Conservation (phyloP, 2,113 vertebrate genomes). For the Heterochromis multidens region DNA sequence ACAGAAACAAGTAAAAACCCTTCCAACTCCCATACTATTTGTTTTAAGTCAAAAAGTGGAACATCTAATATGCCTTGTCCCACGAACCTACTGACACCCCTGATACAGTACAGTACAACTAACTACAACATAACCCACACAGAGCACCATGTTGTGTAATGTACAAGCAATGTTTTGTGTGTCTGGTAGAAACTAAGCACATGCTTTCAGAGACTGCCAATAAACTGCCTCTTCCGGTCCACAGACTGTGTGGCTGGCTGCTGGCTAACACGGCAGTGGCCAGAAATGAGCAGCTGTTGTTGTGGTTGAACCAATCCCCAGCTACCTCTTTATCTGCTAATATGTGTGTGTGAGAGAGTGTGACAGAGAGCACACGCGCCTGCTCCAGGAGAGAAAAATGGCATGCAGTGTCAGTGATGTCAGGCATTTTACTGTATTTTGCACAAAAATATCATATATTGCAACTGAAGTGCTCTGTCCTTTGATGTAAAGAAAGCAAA, state of each 20-base stretch:
- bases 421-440: background rate
- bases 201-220: constrained; percentile 6
- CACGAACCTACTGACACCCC: background rate
- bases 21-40: background rate
- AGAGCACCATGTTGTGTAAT: background rate
- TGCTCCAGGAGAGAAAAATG: background rate
- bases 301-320: constrained; percentile 40
- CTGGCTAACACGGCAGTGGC: background rate
- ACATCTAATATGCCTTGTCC: background rate
- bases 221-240: constrained; percentile 23
- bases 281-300: constrained; percentile 51
- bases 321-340: constrained; percentile 16
- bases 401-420: background rate
- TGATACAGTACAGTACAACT: background rate
- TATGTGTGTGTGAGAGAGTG: background rate
- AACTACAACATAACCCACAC: background rate
- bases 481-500: background rate
- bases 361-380: background rate
- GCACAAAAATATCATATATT: background rate
- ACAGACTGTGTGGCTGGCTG: constrained; percentile 13
- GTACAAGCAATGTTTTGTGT: background rate
- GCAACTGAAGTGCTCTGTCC: background rate
- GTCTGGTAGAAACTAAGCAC: constrained; percentile 1
- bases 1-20: background rate
- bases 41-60: too few relatives aligned